Percentiles rank a stretch among this genome's conserved stretches.
phyloP scores from a whole-genome alignment of 2,113 vertebrate genomes.

The Parus major region DNA sequence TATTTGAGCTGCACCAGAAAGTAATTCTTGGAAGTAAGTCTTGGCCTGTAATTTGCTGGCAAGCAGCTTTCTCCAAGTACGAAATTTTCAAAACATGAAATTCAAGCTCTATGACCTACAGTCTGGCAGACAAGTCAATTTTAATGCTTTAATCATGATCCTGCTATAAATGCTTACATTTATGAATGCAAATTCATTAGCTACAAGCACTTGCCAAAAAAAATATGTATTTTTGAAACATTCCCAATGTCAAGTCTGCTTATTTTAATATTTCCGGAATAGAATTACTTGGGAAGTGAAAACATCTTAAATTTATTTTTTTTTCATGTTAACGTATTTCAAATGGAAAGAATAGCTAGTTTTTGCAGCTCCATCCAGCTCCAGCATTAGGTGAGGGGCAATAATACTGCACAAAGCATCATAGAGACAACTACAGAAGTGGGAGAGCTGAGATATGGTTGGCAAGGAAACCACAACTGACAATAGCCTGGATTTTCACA shows the following conservation, averaged over 20 bases:
- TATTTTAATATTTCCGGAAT: slow-evolving; percentile 37
- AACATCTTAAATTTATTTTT: slow-evolving; percentile 34
- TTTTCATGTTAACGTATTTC: slow-evolving; percentile 8
- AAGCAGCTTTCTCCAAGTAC: not conserved
- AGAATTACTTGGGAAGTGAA: not conserved
- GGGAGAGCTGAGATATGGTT: slow-evolving; percentile 59
- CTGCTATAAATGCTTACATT: slow-evolving; percentile 43
- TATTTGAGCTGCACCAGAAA: slow-evolving; percentile 11
- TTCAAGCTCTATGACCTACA: slow-evolving; percentile 42
- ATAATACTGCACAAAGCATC: slow-evolving; percentile 52
- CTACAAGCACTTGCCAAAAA: slow-evolving; percentile 22
- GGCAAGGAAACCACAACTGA: slow-evolving; percentile 68
- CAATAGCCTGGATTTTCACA: slow-evolving; percentile 59
- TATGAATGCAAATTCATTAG: slow-evolving; percentile 46
- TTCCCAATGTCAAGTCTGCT: slow-evolving; percentile 32
- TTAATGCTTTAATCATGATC: slow-evolving; percentile 39
- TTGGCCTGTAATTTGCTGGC: slow-evolving; percentile 10
- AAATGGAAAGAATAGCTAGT: slow-evolving; percentile 18
- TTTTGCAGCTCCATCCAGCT: slow-evolving; percentile 4
- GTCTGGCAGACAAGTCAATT: slow-evolving; percentile 20
- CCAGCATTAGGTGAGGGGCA: slow-evolving; percentile 10
- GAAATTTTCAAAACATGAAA: slow-evolving; percentile 33
- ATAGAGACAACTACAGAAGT: slow-evolving; percentile 48
- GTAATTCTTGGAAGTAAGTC: not conserved
- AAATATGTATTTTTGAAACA: slow-evolving; percentile 14